Evolutionary conservation across 2,113 vertebrate species (phyloP).

Genomic region (Elanus axillaris): DNA sequence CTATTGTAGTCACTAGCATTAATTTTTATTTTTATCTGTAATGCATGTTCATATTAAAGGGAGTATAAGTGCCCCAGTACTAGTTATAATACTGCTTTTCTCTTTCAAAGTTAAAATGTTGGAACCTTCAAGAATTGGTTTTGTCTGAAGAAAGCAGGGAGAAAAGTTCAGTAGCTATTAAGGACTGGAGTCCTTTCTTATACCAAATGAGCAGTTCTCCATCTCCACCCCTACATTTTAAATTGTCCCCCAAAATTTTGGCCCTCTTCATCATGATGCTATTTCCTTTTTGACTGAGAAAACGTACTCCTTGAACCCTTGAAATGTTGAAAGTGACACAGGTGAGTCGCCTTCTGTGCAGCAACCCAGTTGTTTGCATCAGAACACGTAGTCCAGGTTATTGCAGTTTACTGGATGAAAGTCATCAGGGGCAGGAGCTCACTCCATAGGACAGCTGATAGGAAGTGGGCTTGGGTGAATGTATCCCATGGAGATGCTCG

Average conservation of each 20-base stretch:
- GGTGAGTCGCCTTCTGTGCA: background rate
- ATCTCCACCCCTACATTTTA: background rate
- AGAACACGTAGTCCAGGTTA: background rate
- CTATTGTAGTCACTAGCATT: background rate
- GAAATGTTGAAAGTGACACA: background rate
- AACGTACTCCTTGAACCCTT: background rate
- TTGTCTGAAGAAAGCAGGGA: background rate
- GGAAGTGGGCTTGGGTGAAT: background rate
- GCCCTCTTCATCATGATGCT: background rate
- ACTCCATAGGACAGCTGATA: too few relatives aligned
- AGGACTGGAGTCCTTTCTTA: background rate
- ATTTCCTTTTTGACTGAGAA: background rate
- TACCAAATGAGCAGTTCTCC: background rate
- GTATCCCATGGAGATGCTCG: background rate
- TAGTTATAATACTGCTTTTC: background rate
- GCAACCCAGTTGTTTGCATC: background rate
- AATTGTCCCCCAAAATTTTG: background rate
- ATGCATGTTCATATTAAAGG: background rate
- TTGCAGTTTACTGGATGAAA: background rate
- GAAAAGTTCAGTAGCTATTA: background rate
- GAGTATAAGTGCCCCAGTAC: background rate
- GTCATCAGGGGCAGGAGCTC: background rate
- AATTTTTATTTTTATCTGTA: background rate
- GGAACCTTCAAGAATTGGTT: background rate
- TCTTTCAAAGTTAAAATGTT: background rate